Conservation (phyloP, 2,113 vertebrate genomes). For the Thymallus thymallus region DNA sequence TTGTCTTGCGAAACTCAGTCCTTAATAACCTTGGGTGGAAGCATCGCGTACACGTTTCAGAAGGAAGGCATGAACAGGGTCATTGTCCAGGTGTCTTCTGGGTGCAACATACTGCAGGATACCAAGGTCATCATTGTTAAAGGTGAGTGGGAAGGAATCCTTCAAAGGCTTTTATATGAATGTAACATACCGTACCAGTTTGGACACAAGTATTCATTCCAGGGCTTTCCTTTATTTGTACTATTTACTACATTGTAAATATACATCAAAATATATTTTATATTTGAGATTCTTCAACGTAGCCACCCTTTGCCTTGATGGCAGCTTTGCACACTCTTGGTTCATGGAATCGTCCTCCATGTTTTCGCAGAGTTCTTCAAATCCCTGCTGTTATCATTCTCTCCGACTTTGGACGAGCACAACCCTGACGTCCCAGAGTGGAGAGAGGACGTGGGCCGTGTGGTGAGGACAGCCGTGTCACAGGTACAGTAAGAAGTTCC, state of each 20-base stretch:
- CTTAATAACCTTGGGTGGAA: conserved; percentile 91
- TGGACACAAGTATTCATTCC: no score
- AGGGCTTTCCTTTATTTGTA: no score
- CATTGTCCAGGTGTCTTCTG: conserved; percentile 89
- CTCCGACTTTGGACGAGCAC: conserved; percentile 90
- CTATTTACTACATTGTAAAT: no score
- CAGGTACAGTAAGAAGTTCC: conserved; percentile 74
- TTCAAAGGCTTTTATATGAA: conserved; percentile 55
- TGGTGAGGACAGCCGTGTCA: conserved; percentile 86
- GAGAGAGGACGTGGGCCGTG: conserved; percentile 88
- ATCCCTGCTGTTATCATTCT: conserved; percentile 91
- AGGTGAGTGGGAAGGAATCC: conserved; percentile 70
- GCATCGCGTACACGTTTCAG: conserved; percentile 81
- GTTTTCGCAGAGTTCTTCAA: conserved; percentile 85
- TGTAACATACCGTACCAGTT: no score
- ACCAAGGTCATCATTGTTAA: conserved; percentile 88
- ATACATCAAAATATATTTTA: no score
- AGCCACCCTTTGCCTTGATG: no score
- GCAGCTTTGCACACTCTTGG: no score
- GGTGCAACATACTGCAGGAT: conserved; percentile 86
- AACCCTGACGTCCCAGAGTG: conserved; percentile 96
- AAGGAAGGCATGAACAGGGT: conserved; percentile 84
- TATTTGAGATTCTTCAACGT: no score
- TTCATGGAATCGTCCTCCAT: conserved; percentile 3
- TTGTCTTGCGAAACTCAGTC: conserved; percentile 76